Percentiles rank a stretch among this genome's conserved stretches.
Evolutionary conservation across 2,797 vertebrate genomes (phyloP).

Genomic region (Morelia viridis): DNA sequence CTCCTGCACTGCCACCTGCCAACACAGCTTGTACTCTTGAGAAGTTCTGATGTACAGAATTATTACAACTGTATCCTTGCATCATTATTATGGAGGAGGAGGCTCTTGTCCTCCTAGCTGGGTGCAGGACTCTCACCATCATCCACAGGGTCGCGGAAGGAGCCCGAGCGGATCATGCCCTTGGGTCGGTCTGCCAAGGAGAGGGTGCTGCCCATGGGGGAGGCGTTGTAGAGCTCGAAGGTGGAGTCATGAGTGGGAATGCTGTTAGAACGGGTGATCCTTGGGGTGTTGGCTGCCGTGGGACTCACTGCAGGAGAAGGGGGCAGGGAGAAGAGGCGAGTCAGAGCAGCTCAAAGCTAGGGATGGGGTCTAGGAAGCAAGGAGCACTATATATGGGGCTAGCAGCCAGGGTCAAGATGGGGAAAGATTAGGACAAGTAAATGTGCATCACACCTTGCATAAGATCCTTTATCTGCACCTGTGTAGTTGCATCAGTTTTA

Average conservation of each 20-base stretch:
- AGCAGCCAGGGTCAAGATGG: background rate
- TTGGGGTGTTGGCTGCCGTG: slow-evolving; percentile 77
- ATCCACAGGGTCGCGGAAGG: slow-evolving; percentile 89
- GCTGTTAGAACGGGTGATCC: slow-evolving; percentile 97
- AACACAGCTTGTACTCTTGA: background rate
- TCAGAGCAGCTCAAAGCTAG: slow-evolving; percentile 40
- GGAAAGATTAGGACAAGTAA: background rate
- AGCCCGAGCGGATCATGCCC: slow-evolving; percentile 96
- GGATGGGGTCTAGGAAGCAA: slow-evolving; percentile 1
- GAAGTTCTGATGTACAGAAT: background rate
- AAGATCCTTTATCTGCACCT: background rate
- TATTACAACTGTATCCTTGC: slow-evolving; percentile 3
- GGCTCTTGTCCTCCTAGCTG: background rate
- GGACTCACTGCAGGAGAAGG: slow-evolving; percentile 77
- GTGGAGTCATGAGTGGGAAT: slow-evolving; percentile 92
- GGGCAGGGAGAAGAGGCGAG: slow-evolving; percentile 57
- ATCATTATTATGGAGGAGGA: slow-evolving; percentile 19
- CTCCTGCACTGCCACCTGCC: background rate
- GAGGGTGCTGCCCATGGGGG: slow-evolving; percentile 90
- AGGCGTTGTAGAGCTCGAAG: slow-evolving; percentile 86
- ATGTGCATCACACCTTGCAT: background rate
- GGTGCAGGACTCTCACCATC: slow-evolving; percentile 81
- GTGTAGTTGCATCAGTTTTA: background rate
- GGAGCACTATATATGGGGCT: background rate
- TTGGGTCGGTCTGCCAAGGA: slow-evolving; percentile 92